phyloP scores from a whole-genome alignment of 2,797 vertebrate genomes.

The Ctenosaura bakeri region DNA sequence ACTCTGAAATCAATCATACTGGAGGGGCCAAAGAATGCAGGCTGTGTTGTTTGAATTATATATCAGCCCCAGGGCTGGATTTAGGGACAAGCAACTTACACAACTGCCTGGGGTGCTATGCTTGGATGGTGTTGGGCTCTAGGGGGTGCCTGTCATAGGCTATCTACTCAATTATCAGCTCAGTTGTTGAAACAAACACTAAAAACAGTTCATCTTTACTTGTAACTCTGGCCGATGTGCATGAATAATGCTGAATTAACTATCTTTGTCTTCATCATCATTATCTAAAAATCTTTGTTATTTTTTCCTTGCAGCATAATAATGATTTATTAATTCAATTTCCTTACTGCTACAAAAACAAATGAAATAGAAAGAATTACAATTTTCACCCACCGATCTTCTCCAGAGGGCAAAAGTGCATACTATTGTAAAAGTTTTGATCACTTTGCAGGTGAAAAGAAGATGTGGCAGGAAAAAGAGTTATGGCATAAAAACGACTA shows the following conservation, averaged over 20 bases:
- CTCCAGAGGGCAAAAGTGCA: background rate
- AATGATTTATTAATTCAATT: no score
- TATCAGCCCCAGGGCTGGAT: background rate
- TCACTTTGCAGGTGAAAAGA: background rate
- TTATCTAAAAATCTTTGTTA: no score
- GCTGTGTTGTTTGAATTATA: background rate
- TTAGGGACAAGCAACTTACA: background rate
- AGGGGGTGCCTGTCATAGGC: background rate
- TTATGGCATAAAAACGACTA: background rate
- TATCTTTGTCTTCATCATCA: background rate
- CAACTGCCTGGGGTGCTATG: background rate
- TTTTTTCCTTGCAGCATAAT: no score
- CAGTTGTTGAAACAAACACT: background rate
- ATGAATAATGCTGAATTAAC: background rate
- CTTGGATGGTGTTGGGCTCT: background rate
- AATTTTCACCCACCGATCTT: background rate
- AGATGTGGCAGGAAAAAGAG: background rate
- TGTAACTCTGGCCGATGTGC: background rate
- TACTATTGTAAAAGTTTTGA: background rate
- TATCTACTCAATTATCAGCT: background rate
- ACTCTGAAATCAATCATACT: background rate
- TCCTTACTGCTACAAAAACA: no score
- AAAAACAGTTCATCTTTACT: background rate
- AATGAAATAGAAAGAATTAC: no score
- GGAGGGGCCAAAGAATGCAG: background rate